Conservation (phyloP, 1,140 invertebrate genomes). For the Oncopeltus fasciatus region DNA sequence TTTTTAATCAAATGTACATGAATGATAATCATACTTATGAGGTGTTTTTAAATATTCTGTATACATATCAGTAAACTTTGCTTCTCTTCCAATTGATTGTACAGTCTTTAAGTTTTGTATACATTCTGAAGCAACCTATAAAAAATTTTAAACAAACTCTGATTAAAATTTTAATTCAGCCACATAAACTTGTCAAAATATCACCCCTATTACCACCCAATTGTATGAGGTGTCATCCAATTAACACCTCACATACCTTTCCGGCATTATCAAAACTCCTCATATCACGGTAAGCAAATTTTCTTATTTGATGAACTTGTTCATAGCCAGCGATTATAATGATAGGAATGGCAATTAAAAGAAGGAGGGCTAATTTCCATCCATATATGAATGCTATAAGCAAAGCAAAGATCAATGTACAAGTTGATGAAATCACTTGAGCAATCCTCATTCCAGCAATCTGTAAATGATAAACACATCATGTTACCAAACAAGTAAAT, state of each 20-base stretch:
- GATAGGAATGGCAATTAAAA: constrained; percentile 50
- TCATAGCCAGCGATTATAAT: constrained; percentile 45
- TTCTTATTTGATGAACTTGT: constrained; percentile 42
- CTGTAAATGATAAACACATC: too few relatives aligned
- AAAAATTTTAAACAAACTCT: too few relatives aligned
- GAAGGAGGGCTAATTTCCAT: constrained; percentile 55
- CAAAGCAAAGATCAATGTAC: constrained; percentile 45
- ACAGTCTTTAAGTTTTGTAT: constrained; percentile 68
- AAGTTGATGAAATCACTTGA: constrained; percentile 47
- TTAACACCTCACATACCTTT: too few relatives aligned
- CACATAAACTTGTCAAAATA: too few relatives aligned
- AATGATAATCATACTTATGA: constrained; percentile 20
- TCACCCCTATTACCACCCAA: too few relatives aligned
- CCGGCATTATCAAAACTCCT: constrained; percentile 34
- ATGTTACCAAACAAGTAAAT: too few relatives aligned
- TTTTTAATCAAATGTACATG: too few relatives aligned
- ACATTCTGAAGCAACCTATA: constrained; percentile 61
- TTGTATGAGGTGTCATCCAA: too few relatives aligned
- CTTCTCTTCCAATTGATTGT: constrained; percentile 53
- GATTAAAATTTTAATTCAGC: too few relatives aligned
- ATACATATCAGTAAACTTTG: constrained; percentile 46
- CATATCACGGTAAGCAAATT: constrained; percentile 33
- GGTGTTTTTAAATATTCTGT: constrained; percentile 33
- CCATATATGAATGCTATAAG: constrained; percentile 49
- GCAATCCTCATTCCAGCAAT: constrained; percentile 59